These are phyloP conservation scores for Catocala nupta DNA, from an alignment of 2,888 invertebrate species.

Conservation along the genomic window DNA sequence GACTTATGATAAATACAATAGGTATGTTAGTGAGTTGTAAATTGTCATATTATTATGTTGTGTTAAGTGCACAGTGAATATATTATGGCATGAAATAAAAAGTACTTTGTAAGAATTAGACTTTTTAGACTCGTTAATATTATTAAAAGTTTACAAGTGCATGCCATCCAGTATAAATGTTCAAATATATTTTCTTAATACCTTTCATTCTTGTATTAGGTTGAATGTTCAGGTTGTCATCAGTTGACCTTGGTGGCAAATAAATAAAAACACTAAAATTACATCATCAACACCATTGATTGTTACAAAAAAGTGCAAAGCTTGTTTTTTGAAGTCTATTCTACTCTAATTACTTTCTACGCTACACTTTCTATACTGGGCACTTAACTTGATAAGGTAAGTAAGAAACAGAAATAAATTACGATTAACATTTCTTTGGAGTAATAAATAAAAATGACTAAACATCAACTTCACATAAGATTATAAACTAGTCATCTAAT, in stretches of 20 bases:
- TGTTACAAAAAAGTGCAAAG: conserved; percentile 28
- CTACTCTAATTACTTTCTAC: not conserved
- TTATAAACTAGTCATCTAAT: not conserved
- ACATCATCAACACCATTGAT: conserved; percentile 39
- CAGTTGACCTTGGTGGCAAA: conserved; percentile 58
- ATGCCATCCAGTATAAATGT: conserved; percentile 47
- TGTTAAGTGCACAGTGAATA: conserved; percentile 10
- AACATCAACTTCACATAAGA: conserved; percentile 1
- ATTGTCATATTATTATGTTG: conserved; percentile 2
- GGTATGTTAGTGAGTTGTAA: conserved; percentile 17
- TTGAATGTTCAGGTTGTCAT: conserved; percentile 59
- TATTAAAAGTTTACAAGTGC: conserved; percentile 31
- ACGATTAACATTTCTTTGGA: not conserved
- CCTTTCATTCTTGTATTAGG: conserved; percentile 74
- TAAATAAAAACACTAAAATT: conserved; percentile 57
- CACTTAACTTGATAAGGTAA: not conserved
- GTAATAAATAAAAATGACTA: not conserved
- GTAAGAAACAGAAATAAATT: not conserved
- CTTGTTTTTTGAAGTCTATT: conserved; percentile 13
- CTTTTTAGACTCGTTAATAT: conserved; percentile 18
- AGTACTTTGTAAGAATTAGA: not conserved
- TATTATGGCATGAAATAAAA: conserved; percentile 9
- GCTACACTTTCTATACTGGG: not conserved
- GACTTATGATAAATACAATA: too few species aligned
- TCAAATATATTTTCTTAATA: conserved; percentile 55